Conservation (phyloP, 2,888 invertebrate species). For the Girardia tigrina region DNA sequence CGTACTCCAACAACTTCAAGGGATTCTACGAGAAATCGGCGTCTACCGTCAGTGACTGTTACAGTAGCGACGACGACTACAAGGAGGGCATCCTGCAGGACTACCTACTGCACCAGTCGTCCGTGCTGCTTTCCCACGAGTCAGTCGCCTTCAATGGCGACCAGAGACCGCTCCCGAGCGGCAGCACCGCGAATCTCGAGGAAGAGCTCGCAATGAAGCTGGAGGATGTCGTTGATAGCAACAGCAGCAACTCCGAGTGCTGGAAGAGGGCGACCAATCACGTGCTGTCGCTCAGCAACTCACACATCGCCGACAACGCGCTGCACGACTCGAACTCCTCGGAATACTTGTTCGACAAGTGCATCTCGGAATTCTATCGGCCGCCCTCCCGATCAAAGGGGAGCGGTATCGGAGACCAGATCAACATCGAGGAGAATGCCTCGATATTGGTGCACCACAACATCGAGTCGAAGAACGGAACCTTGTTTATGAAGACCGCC, state of each 20-base stretch:
- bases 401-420: background rate
- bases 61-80: background rate
- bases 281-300: background rate
- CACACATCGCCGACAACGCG: background rate
- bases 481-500: background rate
- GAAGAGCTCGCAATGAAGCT: background rate
- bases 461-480: background rate
- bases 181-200: no score
- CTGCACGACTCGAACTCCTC: background rate
- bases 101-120: background rate
- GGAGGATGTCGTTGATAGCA: background rate
- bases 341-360: background rate
- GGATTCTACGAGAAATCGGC: background rate
- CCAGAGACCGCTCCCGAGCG: no score
- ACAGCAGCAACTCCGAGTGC: background rate
- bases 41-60: background rate
- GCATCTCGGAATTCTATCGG: slow-evolving; percentile 5
- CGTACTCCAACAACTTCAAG: background rate
- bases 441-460: background rate
- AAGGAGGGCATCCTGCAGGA: background rate
- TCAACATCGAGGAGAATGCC: background rate
- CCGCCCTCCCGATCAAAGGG: background rate
- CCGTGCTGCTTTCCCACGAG: background rate
- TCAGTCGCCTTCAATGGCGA: background rate
- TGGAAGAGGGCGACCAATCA: background rate